Conservation (phyloP, 2,888 invertebrate species). For the Epirrita christyi region DNA sequence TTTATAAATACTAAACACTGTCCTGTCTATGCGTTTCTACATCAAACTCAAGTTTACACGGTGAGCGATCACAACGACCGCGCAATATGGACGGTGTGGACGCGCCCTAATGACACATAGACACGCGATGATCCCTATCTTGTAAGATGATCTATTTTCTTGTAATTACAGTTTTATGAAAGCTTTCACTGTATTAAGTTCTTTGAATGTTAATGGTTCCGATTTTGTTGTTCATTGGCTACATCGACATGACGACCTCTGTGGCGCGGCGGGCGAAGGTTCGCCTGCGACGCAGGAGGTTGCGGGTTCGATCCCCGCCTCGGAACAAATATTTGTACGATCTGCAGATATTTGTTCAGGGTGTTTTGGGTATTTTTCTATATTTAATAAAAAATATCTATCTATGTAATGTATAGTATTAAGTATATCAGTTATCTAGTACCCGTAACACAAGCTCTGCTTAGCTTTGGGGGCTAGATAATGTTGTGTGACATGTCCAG, state of each 20-base stretch:
- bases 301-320: too few species aligned
- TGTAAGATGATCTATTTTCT: slow-evolving; percentile 49
- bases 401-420: too few species aligned
- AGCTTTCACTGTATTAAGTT: neutral
- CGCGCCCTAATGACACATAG: slow-evolving; percentile 61
- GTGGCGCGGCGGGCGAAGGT: too few species aligned
- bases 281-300: too few species aligned
- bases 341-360: too few species aligned
- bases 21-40: slow-evolving; percentile 20
- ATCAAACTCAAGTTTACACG: slow-evolving; percentile 22
- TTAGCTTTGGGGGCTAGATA: too few species aligned
- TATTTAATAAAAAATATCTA: too few species aligned
- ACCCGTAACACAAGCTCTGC: too few species aligned
- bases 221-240: neutral
- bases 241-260: neutral
- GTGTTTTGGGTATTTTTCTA: too few species aligned
- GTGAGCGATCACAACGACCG: slow-evolving; percentile 37
- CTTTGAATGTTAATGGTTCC: neutral
- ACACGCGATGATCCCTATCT: slow-evolving; percentile 65
- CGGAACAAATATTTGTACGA: too few species aligned
- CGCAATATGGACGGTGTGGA: slow-evolving; percentile 56
- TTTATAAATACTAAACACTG: neutral
- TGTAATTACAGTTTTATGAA: slow-evolving; percentile 37
- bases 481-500: too few species aligned
- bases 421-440: too few species aligned